A percentile compares a stretch with the other conserved stretches of the same genome.
These are phyloP conservation scores for Drosophila watanabei DNA, from an alignment of 1,140 invertebrate genomes.

Conservation along the genomic window DNA sequence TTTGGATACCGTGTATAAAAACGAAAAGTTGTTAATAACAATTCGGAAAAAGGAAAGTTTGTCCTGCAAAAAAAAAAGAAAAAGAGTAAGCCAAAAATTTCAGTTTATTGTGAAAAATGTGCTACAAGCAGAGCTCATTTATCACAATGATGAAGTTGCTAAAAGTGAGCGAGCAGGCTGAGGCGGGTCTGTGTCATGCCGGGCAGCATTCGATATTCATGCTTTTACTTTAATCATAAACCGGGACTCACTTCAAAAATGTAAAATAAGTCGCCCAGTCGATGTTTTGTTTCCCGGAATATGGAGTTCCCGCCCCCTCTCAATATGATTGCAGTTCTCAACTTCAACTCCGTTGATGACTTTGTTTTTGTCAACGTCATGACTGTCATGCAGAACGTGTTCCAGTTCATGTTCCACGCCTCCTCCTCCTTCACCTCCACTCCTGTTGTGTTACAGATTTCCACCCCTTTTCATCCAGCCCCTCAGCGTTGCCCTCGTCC, in stretches of 20 bases:
- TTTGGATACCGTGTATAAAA: not conserved
- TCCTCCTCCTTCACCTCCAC: not conserved
- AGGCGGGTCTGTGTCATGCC: conserved; percentile 43
- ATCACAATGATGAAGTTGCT: conserved; percentile 75
- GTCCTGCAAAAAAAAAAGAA: conserved; percentile 1
- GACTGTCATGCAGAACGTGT: conserved; percentile 58
- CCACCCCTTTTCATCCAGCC: conserved; percentile 2
- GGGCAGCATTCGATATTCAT: conserved; percentile 58
- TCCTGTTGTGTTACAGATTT: conserved; percentile 56
- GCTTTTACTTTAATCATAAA: conserved; percentile 75
- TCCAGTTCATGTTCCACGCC: conserved; percentile 40
- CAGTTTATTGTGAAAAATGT: conserved; percentile 61
- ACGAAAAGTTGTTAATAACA: conserved; percentile 72
- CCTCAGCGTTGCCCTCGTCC: conserved; percentile 24
- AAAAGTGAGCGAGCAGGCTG: conserved; percentile 15
- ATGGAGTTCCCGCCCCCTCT: conserved; percentile 3
- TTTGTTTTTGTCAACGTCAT: conserved; percentile 73
- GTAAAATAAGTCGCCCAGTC: conserved; percentile 59
- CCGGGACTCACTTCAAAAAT: conserved; percentile 54
- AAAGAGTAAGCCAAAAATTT: conserved; percentile 32
- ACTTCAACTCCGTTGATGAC: conserved; percentile 72
- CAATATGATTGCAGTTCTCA: conserved; percentile 68
- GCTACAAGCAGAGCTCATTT: conserved; percentile 66
- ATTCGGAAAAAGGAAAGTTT: conserved; percentile 60
- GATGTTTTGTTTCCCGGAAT: conserved; percentile 33